Evolutionary conservation across 2,113 vertebrate genomes (phyloP).

Genomic region (Caloenas nicobarica): DNA sequence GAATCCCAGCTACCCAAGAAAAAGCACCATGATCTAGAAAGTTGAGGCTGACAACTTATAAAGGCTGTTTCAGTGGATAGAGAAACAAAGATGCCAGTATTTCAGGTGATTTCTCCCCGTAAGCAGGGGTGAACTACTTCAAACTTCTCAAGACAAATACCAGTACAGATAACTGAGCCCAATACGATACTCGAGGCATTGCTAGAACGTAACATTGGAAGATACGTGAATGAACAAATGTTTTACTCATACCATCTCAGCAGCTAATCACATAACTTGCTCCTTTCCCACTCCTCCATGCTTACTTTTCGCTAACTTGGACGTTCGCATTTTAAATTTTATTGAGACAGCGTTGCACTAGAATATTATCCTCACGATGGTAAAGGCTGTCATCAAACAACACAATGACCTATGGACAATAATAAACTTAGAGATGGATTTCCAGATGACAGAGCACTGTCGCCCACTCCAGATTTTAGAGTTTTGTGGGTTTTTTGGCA

Average conservation of each 20-base stretch:
- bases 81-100: not conserved
- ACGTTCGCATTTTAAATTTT: not conserved
- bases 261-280: not conserved
- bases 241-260: not conserved
- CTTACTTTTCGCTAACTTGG: not conserved
- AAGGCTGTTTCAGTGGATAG: not conserved
- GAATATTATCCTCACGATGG: not conserved
- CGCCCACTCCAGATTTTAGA: not conserved
- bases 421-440: not conserved
- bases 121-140: not conserved
- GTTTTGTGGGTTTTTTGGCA: not conserved
- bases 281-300: not conserved
- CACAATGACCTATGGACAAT: not conserved
- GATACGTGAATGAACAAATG: not conserved
- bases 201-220: not conserved
- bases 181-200: accelerated
- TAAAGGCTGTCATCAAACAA: not conserved
- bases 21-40: not conserved
- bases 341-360: not conserved
- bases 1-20: not conserved
- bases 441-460: not conserved
- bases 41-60: not conserved
- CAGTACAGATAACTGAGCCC: not conserved
- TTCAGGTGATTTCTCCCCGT: not conserved
- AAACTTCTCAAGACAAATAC: not conserved